Evolutionary conservation across 1,140 invertebrate genomes (phyloP), one percentile per base, ranked within the genome.

Genomic region (Bombus huntii): DNA sequence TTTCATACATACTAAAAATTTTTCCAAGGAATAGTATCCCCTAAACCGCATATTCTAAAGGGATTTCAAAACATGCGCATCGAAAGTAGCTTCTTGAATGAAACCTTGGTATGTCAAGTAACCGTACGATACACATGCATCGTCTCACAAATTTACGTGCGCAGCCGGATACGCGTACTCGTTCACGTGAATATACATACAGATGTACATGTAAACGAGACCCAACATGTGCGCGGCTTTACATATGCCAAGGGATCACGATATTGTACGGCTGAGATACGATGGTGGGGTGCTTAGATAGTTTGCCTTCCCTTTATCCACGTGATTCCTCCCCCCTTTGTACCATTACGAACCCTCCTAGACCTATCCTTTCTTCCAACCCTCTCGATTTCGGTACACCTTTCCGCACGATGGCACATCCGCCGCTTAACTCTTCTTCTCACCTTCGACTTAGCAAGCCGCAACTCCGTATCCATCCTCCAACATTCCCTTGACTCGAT

Each of bases 221-320:
- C 87, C 65, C 86, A 68, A 70, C 74, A 66, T 68, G 39, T 44
- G 47, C 83, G 28, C 81, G 87, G 88, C 87, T 88, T 90, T 89
- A 86, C 81, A 72, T 87, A 87, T 86, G 85, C 86, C 88, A 31
- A 84, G 83, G 91, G 91, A 92, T 92, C 91, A 91, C 88, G 85
- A 91, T 86, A 91, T 85, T 84, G 88, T 87, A 83, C 62, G 78
- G 87, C 65, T 70, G 86, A 90, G 82, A 90, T 91, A 91, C 84
- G 83, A 89, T 73, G 78, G n/a, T 76, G 47, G 57, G 53, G 82
- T 73, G 77, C 70, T 79, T 80, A 82, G 75, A 70, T 72, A 81
- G 71, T 68, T 87, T 31, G 74, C 39, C 59, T 83, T 75, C 47
- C 81, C 82, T 82, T 86, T 83, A 81, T 85, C 73, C 78, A 66